Evolutionary conservation across 2,797 vertebrate genomes (phyloP), one percentile per base, ranked within the genome.

Genomic region (Ptychadena robeensis): DNA sequence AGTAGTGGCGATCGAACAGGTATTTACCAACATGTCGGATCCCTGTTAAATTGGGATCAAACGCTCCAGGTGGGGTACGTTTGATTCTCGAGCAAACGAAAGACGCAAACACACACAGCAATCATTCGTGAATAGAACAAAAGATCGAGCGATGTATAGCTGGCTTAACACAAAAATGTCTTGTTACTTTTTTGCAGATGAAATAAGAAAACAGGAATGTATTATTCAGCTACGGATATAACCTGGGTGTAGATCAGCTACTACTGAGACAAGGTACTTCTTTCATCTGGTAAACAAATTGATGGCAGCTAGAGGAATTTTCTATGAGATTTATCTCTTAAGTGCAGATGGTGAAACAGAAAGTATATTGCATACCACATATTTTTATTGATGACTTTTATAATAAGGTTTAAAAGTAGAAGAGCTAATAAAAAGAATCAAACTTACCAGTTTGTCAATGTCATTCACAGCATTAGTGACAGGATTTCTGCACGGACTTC

Each of bases 381-480:
- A 9, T 9, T 22, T 53, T n/a, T 53, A 6, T 2, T 53, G 18
- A 8, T 48, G 44, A 22, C 44, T 48, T 14, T 8, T 53, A 22
- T 53, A 53, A 22, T 8, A 53, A 4, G 15, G 18, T 53, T 53
- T 53, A 6, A 53, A 53, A 22, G 15, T 53, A 53, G 22, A 4
- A 53, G 15, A n/a, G 18, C 3, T n/a, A 63, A 65, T n/a, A 7
- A 37, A 76, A 84, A 81, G 83, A 86, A 32, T 30, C 67, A 89
- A 90, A 15, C 83, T 92, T 90, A 93, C 94, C 93, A 94, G 70
- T 91, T 91, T 93, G 80, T 88, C 87, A 88, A 94, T 91, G 85
- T 94, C 91, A 91, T 93, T 93, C 89, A 94, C 93, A 92, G 94
- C 93, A 93, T 94, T 92, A 85, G 94, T 94, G 86, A 94, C 89